These are phyloP conservation scores for Chaetura pelagica DNA, from an alignment of 2,113 vertebrate genomes.

Conservation along the genomic window DNA sequence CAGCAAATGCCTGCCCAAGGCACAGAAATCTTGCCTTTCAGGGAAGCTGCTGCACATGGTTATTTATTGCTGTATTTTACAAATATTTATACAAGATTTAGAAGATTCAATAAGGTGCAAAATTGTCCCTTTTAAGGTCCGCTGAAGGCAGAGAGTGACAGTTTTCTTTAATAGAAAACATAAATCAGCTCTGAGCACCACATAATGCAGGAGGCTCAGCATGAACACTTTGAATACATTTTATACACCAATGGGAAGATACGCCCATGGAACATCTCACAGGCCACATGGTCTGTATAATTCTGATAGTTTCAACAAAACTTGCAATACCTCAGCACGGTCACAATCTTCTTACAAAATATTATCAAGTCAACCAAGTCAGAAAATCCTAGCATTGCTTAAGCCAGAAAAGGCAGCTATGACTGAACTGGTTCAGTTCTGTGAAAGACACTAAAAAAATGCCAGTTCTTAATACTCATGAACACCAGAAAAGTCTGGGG, in stretches of 20 bases:
- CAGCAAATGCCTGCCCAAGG: slow-evolving; percentile 23
- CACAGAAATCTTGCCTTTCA: slow-evolving; percentile 28
- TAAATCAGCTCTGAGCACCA: slow-evolving; percentile 15
- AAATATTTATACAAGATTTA: slow-evolving; percentile 69
- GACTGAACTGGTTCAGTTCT: not conserved
- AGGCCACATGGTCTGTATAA: not conserved
- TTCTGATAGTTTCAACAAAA: not conserved
- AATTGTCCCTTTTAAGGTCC: slow-evolving; percentile 32
- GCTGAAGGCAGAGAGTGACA: slow-evolving; percentile 52
- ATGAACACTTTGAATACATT: slow-evolving; percentile 27
- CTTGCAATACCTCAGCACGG: not conserved
- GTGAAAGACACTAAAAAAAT: not conserved
- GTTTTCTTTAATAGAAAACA: slow-evolving; percentile 53
- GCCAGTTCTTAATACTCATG: not conserved
- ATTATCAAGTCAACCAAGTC: not conserved
- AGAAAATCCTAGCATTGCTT: not conserved
- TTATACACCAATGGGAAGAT: not conserved
- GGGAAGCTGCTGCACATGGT: not conserved
- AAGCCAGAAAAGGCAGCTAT: not conserved
- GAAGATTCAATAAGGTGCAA: slow-evolving; percentile 60
- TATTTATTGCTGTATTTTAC: slow-evolving; percentile 59
- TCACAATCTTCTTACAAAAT: not conserved
- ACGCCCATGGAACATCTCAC: not conserved
- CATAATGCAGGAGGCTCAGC: slow-evolving; percentile 21
- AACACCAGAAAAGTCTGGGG: not conserved